These are phyloP conservation scores for Flabesymbios commensalis DNA, from an alignment of 2,888 invertebrate species.

Conservation along the genomic window DNA sequence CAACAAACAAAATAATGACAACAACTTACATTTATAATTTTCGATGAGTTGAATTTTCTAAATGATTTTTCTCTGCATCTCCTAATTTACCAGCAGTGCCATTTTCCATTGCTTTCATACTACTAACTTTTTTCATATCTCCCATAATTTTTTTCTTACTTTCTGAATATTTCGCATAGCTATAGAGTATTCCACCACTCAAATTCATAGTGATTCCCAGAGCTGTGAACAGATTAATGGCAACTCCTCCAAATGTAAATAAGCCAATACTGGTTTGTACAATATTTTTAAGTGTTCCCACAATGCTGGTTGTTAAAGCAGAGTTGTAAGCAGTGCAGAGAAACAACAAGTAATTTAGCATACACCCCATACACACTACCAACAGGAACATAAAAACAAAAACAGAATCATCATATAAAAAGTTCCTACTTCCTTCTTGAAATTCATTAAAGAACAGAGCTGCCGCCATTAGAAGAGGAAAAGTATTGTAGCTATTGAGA, in stretches of 20 bases:
- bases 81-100: too few species aligned
- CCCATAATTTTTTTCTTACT: too few species aligned
- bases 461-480: slow-evolving; percentile 52
- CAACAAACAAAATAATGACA: too few species aligned
- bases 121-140: too few species aligned
- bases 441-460: slow-evolving; percentile 48
- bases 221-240: slow-evolving; percentile 50
- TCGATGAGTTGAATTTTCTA: too few species aligned
- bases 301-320: slow-evolving; percentile 62
- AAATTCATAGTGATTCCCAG: slow-evolving; percentile 61
- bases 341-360: slow-evolving; percentile 63
- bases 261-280: slow-evolving; percentile 62
- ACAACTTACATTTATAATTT: too few species aligned
- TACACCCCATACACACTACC: slow-evolving; percentile 52
- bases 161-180: slow-evolving; percentile 55
- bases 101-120: too few species aligned
- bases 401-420: slow-evolving; percentile 30
- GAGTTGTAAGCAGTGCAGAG: slow-evolving; percentile 62
- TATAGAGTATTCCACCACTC: slow-evolving; percentile 58
- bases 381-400: slow-evolving; percentile 53
- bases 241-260: slow-evolving; percentile 61
- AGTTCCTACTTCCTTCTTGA: slow-evolving; percentile 15
- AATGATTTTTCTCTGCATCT: too few species aligned
- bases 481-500: slow-evolving; percentile 59
- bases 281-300: slow-evolving; percentile 61